These are phyloP conservation scores for Sebastes minor DNA, from an alignment of 2,797 vertebrate genomes.

Conservation along the genomic window DNA sequence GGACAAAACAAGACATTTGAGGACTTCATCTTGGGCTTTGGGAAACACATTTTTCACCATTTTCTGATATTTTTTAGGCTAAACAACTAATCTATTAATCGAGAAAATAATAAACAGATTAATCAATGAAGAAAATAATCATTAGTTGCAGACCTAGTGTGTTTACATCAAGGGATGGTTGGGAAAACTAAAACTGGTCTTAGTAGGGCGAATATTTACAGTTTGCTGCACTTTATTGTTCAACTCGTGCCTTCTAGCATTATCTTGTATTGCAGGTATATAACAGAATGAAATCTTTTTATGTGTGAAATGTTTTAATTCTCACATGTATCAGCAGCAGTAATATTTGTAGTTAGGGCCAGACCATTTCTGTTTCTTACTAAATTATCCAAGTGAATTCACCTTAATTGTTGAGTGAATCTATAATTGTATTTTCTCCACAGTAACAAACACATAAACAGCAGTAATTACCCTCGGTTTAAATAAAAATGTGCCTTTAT, in stretches of 20 bases:
- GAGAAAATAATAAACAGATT: no score
- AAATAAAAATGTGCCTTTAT: slow-evolving; percentile 35
- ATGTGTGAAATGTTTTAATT: slow-evolving; percentile 13
- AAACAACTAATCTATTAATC: no score
- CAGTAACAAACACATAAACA: slow-evolving; percentile 4
- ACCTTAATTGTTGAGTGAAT: slow-evolving; percentile 7
- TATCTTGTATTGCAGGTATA: neutral
- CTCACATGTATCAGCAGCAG: neutral
- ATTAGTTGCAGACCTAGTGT: neutral
- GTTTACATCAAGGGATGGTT: slow-evolving; percentile 4
- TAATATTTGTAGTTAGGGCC: neutral
- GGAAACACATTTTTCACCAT: no score
- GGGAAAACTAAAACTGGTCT: slow-evolving; percentile 5
- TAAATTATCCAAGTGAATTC: neutral
- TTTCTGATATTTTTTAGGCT: no score
- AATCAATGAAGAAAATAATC: no score
- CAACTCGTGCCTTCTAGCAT: slow-evolving; percentile 14
- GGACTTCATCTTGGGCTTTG: no score
- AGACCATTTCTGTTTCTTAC: neutral
- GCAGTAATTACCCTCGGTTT: slow-evolving; percentile 10
- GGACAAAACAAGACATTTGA: no score
- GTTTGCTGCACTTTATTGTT: slow-evolving; percentile 14
- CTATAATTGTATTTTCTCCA: neutral
- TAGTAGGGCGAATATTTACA: neutral
- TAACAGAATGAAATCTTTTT: slow-evolving; percentile 5